Conservation (phyloP, 2,113 vertebrate species). For the Chelonoidis abingdonii region DNA sequence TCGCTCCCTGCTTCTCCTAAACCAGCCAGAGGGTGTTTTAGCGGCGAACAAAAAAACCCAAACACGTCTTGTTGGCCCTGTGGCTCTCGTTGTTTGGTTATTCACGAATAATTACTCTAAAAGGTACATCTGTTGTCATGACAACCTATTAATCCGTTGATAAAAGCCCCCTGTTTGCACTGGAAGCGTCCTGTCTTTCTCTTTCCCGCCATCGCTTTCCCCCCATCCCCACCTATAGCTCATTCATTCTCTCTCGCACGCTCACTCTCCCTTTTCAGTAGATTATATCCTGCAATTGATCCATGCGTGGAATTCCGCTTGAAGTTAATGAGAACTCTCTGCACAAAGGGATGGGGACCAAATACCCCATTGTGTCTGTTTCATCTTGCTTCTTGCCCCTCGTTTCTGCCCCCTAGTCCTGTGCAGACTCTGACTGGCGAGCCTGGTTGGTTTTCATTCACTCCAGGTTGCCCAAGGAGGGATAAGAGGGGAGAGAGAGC, state of each 20-base stretch:
- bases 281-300: neutral
- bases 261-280: neutral
- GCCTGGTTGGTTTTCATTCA: neutral
- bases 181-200: neutral
- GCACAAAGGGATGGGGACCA: neutral
- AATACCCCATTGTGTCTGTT: neutral
- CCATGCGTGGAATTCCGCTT: neutral
- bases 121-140: constrained; percentile 62
- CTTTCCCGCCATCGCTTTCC: no score
- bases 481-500: neutral
- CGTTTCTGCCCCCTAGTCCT: neutral
- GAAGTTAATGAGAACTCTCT: neutral
- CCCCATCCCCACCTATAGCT: rapidly evolving
- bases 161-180: constrained; percentile 27
- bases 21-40: neutral
- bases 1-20: neutral
- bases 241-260: no score
- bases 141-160: constrained; percentile 31
- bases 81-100: neutral
- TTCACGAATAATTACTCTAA: constrained; percentile 37
- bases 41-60: neutral
- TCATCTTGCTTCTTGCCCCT: neutral
- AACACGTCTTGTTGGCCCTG: neutral
- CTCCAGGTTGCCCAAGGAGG: neutral
- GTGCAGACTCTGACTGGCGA: neutral